A percentile compares a stretch with the other conserved stretches of the same genome.
Evolutionary conservation across 2,888 invertebrate species (phyloP).

Genomic region (Uropetala carovei): DNA sequence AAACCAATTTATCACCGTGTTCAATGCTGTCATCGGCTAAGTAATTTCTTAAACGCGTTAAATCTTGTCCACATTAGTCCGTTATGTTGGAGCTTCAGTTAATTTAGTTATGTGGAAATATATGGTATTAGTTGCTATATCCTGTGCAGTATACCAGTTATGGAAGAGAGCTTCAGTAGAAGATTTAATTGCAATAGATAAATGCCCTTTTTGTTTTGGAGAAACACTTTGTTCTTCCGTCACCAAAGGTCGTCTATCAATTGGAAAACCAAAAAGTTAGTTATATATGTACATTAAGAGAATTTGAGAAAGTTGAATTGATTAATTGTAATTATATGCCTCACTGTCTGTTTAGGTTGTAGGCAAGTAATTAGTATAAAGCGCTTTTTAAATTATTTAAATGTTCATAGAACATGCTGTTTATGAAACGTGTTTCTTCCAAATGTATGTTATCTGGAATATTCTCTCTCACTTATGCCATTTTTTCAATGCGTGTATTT

Average conservation of each 20-base stretch:
- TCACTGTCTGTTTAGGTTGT: neutral
- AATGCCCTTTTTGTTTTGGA: constrained; percentile 48
- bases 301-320: neutral
- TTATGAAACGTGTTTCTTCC: no score
- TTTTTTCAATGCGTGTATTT: no score
- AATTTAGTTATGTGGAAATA: constrained; percentile 37
- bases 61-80: no score
- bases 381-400: no score
- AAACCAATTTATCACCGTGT: no score
- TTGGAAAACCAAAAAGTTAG: constrained; percentile 45
- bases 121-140: constrained; percentile 15
- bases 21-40: no score
- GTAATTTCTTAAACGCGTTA: no score
- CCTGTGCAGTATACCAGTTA: constrained; percentile 23
- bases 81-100: neutral
- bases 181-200: constrained; percentile 23
- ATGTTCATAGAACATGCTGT: no score
- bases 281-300: neutral
- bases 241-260: constrained; percentile 25
- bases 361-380: neutral
- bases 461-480: no score
- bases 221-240: constrained; percentile 38
- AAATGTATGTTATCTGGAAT: no score
- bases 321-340: neutral
- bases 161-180: constrained; percentile 33